Evolutionary conservation across 2,888 invertebrate genomes (phyloP).

Genomic region (Scaptomyza parva): DNA sequence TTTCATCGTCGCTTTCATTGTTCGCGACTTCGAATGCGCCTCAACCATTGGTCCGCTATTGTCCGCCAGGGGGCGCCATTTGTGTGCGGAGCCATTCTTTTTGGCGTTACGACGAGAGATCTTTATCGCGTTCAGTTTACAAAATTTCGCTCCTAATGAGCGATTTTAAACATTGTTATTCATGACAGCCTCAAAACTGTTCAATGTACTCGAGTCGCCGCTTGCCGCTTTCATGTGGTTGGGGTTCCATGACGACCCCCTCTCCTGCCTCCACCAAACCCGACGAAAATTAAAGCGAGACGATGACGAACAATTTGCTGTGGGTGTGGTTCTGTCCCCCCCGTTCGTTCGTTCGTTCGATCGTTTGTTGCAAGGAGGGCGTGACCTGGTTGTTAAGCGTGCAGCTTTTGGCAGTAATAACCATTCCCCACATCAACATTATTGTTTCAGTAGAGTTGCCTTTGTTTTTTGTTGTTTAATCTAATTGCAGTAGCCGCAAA

Average conservation of each 20-base stretch:
- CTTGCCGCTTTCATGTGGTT: conserved; percentile 71
- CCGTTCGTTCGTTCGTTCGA: no score
- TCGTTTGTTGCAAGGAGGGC: conserved; percentile 40
- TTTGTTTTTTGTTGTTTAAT: conserved; percentile 4
- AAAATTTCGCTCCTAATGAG: conserved; percentile 79
- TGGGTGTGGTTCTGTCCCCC: conserved; percentile 61
- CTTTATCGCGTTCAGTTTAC: conserved; percentile 77
- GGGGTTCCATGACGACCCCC: conserved; percentile 57
- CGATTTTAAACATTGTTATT: conserved; percentile 76
- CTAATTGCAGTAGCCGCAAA: conserved; percentile 32
- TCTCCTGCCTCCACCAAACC: neutral
- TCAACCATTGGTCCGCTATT: conserved; percentile 24
- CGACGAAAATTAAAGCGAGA: conserved; percentile 5
- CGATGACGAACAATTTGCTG: conserved; percentile 45
- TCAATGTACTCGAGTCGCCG: conserved; percentile 13
- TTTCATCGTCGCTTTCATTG: conserved; percentile 9
- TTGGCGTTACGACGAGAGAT: conserved; percentile 38
- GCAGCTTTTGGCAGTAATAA: conserved; percentile 43
- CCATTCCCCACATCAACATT: conserved; percentile 42
- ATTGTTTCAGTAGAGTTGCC: neutral
- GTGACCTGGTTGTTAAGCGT: conserved; percentile 68
- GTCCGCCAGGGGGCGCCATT: conserved; percentile 38
- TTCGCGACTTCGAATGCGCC: neutral
- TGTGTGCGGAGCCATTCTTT: conserved; percentile 3
- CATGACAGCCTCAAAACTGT: conserved; percentile 48